Evolutionary conservation across 2,797 vertebrate genomes (phyloP).

Genomic region (Graptemys geographica): DNA sequence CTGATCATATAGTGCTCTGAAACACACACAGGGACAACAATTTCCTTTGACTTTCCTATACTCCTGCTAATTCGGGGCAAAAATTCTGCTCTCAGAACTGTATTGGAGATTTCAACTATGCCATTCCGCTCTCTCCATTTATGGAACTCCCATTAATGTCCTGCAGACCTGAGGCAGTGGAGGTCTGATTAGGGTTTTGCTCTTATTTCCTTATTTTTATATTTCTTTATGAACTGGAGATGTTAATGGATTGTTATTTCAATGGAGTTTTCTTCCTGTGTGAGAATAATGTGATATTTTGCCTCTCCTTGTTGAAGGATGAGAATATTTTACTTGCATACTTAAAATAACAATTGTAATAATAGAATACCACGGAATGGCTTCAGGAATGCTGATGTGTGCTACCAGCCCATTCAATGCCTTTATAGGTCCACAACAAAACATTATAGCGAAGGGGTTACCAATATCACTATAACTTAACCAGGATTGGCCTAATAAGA

Average conservation of each 20-base stretch:
- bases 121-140: background rate
- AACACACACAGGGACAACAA: rapidly evolving
- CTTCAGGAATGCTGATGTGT: rapidly evolving
- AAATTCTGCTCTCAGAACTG: background rate
- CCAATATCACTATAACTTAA: background rate
- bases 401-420: background rate
- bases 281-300: background rate
- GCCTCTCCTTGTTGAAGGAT: background rate
- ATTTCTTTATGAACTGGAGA: rapidly evolving
- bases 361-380: background rate
- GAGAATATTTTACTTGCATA: background rate
- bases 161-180: background rate
- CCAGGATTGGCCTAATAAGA: rapidly evolving
- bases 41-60: background rate
- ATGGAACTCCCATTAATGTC: background rate
- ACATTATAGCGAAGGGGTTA: background rate
- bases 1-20: background rate
- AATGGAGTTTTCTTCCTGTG: background rate
- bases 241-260: background rate
- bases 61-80: background rate
- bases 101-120: rapidly evolving
- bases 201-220: background rate
- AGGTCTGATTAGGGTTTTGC: background rate
- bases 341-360: background rate
- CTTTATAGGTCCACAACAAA: background rate